Percentiles rank a stretch among this genome's conserved stretches.
Conservation (phyloP, 2,888 invertebrate species). For the Archips crataeganus region DNA sequence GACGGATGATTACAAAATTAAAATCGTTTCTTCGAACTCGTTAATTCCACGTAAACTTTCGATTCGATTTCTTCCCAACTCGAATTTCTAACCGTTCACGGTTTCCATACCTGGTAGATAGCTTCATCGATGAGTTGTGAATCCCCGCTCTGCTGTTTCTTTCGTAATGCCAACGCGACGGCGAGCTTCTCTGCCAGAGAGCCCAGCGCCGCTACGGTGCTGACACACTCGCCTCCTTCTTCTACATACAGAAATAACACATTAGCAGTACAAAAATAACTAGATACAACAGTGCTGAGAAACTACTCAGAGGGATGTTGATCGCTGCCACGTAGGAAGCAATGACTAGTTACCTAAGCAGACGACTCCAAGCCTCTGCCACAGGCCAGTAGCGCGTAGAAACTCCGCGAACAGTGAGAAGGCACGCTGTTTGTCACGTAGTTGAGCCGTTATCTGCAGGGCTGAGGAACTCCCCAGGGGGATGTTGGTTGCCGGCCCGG, state of each 20-base stretch:
- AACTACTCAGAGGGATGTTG: constrained; percentile 87
- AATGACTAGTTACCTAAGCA: constrained; percentile 51
- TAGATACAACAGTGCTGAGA: constrained; percentile 87
- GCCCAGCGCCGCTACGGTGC: constrained; percentile 85
- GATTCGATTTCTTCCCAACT: too few species aligned
- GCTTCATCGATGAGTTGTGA: constrained; percentile 59
- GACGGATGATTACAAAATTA: too few species aligned
- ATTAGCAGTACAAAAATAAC: too few species aligned
- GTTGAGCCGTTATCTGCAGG: constrained; percentile 93
- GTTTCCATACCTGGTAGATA: constrained; percentile 56
- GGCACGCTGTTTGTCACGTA: constrained; percentile 95
- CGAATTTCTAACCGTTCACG: too few species aligned
- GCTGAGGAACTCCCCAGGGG: constrained; percentile 90
- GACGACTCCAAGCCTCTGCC: constrained; percentile 85
- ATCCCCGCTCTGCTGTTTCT: constrained; percentile 76
- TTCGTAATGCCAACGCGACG: constrained; percentile 89
- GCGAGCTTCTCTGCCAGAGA: constrained; percentile 93
- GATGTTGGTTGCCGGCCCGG: constrained; percentile 64
- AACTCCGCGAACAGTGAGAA: constrained; percentile 92
- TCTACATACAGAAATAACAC: too few species aligned
- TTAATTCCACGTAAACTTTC: too few species aligned
- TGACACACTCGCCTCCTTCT: constrained; percentile 58
- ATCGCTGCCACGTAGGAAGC: constrained; percentile 50
- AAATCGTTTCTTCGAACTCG: not conserved
- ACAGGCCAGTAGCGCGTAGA: constrained; percentile 88